Evolutionary conservation across 2,888 invertebrate species (phyloP), one percentile per base, ranked within the genome.

Genomic region (Nycteola revayana): DNA sequence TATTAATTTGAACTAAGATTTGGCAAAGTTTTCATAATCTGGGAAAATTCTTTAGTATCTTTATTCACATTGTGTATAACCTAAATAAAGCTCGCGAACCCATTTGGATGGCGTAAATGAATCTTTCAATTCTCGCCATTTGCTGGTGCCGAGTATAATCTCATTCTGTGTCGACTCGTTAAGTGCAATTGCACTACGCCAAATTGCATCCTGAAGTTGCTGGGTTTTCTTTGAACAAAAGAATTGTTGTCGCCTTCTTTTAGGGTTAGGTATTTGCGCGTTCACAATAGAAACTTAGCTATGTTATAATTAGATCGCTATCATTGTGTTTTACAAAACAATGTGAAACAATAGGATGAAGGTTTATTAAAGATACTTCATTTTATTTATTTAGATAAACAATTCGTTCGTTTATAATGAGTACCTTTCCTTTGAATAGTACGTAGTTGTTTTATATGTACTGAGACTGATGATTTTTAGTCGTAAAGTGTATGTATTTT

Each of bases 161-260:
- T 56, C 52, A 56, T 67, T 67, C 60, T 63, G 59, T 55, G 63
- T 61, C 50, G 49, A 60, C 60, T 60, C 63, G 60, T 64, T 67
- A 61, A 60, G 55, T 63, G 58, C 59, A 55, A 66, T 60, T 59
- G 56, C 57, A 54, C 57, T 46, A 57, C 46, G 45, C 50, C 49
- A 52, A 60, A 62, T 60, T 60, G 57, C 54, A 52, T 54, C 52
- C 51, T 38, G 46, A 47, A 55, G 52, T 43, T 47, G 36, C 44
- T 28, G 17, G 36, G 49, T 53, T 52, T 50, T 50, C 52, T 53
- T 49, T 47, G 45, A 49, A 44, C 48, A 57, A 55, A 62, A 50
- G 50, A 58, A 50, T 42, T 18, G 37, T 50, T 37, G 38, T 42
- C 32, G 42, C 38, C 28, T 50, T 50, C 40, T 54, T 55, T 50